phyloP scores from a whole-genome alignment of 2,797 vertebrate species.

The Sandelia bainsii region DNA sequence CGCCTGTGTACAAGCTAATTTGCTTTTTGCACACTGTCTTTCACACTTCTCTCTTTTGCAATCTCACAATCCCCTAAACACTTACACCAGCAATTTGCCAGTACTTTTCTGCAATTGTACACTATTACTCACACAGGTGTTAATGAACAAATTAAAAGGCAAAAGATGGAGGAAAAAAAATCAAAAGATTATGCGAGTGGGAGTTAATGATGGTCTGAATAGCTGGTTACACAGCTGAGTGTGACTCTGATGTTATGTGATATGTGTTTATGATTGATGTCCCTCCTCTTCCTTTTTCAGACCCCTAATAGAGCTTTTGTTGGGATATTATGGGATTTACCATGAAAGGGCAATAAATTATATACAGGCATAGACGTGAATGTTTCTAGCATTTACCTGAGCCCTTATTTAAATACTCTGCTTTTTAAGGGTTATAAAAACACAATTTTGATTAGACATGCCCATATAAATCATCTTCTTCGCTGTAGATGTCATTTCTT shows the following conservation, averaged over 20 bases:
- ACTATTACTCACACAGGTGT: slow-evolving; percentile 35
- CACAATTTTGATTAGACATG: slow-evolving; percentile 1
- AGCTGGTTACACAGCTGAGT: slow-evolving; percentile 50
- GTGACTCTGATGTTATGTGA: slow-evolving; percentile 30
- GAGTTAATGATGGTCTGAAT: slow-evolving; percentile 58
- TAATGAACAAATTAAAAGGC: slow-evolving; percentile 38
- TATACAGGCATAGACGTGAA: background rate
- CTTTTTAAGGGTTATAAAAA: background rate
- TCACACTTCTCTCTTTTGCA: slow-evolving; percentile 1
- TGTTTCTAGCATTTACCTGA: background rate
- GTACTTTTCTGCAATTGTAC: slow-evolving; percentile 31
- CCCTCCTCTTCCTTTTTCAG: background rate
- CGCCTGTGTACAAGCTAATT: background rate
- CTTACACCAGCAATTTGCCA: slow-evolving; percentile 38
- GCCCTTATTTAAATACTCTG: too few relatives aligned
- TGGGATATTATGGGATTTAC: slow-evolving; percentile 27
- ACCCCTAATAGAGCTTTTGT: slow-evolving; percentile 25
- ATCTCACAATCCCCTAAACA: slow-evolving; percentile 15
- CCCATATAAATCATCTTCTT: slow-evolving; percentile 1
- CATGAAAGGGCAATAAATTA: slow-evolving; percentile 6
- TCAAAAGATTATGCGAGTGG: slow-evolving; percentile 23
- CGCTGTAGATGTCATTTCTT: slow-evolving; percentile 5
- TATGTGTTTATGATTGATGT: slow-evolving; percentile 39
- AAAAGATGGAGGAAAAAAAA: slow-evolving; percentile 13
- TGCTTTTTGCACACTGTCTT: background rate